Evolutionary conservation across 2,797 vertebrate species (phyloP).

Genomic region (Eremophila alpestris): DNA sequence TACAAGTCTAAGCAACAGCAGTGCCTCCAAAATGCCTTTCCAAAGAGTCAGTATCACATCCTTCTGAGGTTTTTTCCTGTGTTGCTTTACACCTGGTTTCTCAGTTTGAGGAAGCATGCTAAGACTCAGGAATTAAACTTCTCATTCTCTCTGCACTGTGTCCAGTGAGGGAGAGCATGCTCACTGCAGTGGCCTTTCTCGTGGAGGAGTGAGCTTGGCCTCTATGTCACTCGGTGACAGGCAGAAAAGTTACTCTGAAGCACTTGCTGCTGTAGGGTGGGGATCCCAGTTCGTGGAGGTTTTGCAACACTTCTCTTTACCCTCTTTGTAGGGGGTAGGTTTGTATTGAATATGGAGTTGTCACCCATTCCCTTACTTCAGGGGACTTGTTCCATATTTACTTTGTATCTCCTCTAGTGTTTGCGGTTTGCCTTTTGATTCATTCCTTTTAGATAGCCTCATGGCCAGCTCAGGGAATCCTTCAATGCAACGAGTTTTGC

Average conservation of each 20-base stretch:
- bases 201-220: background rate
- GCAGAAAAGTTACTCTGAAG: background rate
- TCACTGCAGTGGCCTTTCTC: background rate
- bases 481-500: background rate
- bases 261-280: background rate
- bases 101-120: background rate
- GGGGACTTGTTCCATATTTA: background rate
- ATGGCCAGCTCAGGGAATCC: background rate
- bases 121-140: background rate
- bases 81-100: background rate
- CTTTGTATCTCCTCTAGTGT: background rate
- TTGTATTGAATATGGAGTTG: background rate
- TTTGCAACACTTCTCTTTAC: background rate
- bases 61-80: background rate
- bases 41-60: background rate
- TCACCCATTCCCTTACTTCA: background rate
- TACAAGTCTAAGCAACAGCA: background rate
- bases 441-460: background rate
- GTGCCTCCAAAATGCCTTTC: background rate
- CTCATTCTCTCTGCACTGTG: background rate
- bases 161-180: background rate
- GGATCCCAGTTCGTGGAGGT: background rate
- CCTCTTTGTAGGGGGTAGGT: background rate
- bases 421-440: background rate
- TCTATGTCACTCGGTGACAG: background rate